A percentile compares a stretch with the other conserved stretches of the same genome.
These are phyloP conservation scores for Aphelinus atriplicis DNA, from an alignment of 1,140 invertebrate species.

Conservation along the genomic window DNA sequence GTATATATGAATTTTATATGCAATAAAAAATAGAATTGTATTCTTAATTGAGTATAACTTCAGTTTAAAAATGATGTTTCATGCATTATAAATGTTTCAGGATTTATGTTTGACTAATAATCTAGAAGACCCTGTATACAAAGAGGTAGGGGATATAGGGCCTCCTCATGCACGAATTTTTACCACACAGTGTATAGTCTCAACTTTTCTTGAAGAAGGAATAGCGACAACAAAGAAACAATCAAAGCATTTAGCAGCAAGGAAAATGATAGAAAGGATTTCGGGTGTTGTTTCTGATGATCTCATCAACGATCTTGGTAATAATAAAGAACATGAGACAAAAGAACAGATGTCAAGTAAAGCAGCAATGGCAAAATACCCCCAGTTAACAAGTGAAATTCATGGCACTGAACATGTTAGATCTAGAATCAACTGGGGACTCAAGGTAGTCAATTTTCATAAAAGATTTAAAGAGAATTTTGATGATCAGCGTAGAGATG, in stretches of 20 bases:
- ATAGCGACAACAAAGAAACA: conserved; percentile 68
- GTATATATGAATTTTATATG: conserved; percentile 39
- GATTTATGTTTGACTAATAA: conserved; percentile 73
- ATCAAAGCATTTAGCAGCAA: conserved; percentile 69
- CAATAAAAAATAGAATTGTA: not conserved
- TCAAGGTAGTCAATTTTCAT: conserved; percentile 55
- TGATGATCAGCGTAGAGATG: conserved; percentile 32
- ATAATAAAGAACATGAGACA: not conserved
- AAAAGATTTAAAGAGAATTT: conserved; percentile 41
- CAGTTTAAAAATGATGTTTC: not conserved
- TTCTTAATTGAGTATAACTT: not conserved
- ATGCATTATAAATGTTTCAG: conserved; percentile 45
- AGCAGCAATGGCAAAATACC: conserved; percentile 44
- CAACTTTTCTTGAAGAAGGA: conserved; percentile 68
- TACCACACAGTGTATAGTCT: conserved; percentile 74
- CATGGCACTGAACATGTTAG: conserved; percentile 32
- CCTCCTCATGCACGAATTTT: conserved; percentile 77
- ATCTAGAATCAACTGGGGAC: conserved; percentile 53
- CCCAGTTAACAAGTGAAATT: conserved; percentile 18
- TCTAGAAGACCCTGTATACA: conserved; percentile 72
- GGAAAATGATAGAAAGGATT: conserved; percentile 65
- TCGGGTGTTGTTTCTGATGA: conserved; percentile 45
- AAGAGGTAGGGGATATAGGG: conserved; percentile 73
- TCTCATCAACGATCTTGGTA: not conserved
- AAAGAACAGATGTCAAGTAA: conserved; percentile 3